Conservation (phyloP, 2,888 invertebrate genomes). For the Trachelus iudaicus region DNA sequence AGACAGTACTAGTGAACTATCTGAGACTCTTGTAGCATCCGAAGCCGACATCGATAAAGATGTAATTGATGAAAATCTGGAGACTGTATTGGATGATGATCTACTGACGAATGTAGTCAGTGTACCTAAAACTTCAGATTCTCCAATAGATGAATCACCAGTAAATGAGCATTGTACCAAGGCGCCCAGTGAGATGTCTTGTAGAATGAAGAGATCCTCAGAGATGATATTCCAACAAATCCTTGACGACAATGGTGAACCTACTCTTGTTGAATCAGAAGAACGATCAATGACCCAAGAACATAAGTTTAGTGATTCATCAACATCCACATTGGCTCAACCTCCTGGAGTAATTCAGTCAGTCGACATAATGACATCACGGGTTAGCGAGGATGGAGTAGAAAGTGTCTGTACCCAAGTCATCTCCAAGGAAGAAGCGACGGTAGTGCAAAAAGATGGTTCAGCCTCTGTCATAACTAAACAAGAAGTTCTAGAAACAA, state of each 20-base stretch:
- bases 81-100: slow-evolving; percentile 62
- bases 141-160: slow-evolving; percentile 45
- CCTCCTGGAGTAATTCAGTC: slow-evolving; percentile 61
- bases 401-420: slow-evolving; percentile 70
- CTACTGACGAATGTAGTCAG: slow-evolving; percentile 43
- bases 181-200: slow-evolving; percentile 70
- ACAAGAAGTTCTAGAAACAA: background rate
- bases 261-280: background rate
- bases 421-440: slow-evolving; percentile 56
- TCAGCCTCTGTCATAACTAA: background rate
- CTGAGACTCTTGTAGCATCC: slow-evolving; percentile 93
- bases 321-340: slow-evolving; percentile 64
- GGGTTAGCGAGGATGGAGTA: slow-evolving; percentile 66
- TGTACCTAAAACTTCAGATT: slow-evolving; percentile 38
- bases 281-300: slow-evolving; percentile 17
- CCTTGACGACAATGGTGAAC: slow-evolving; percentile 64
- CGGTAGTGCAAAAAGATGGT: background rate
- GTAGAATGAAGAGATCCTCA: slow-evolving; percentile 86
- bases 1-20: slow-evolving; percentile 86
- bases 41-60: slow-evolving; percentile 77
- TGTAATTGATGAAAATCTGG: slow-evolving; percentile 70
- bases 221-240: slow-evolving; percentile 89
- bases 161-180: slow-evolving; percentile 58
- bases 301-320: slow-evolving; percentile 42
- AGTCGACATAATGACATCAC: slow-evolving; percentile 68